A percentile compares a stretch with the other conserved stretches of the same genome.
Conservation (phyloP, 2,888 invertebrate genomes). For the Agrotis segetum region DNA sequence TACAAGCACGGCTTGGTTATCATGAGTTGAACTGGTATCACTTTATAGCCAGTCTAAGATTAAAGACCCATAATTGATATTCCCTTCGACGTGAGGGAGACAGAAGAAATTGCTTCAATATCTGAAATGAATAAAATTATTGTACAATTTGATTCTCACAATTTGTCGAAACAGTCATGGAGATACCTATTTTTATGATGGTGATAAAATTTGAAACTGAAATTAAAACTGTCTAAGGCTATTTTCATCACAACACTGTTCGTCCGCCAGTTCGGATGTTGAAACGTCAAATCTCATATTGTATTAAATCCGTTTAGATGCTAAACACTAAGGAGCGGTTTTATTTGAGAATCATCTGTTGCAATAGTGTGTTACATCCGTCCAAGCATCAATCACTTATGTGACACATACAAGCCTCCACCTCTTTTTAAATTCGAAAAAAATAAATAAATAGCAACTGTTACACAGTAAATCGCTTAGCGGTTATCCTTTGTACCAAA, state of each 20-base stretch:
- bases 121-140: conserved; percentile 20
- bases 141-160: conserved; percentile 27
- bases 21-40: conserved; percentile 19
- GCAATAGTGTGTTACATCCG: too few species aligned
- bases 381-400: too few species aligned
- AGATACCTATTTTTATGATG: too few species aligned
- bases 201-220: too few species aligned
- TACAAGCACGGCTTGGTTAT: conserved; percentile 19
- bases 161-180: too few species aligned
- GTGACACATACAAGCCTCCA: background rate
- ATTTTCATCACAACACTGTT: too few species aligned
- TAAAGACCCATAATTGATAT: conserved; percentile 42
- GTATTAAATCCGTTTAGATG: too few species aligned
- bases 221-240: too few species aligned
- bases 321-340: too few species aligned
- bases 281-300: too few species aligned
- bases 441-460: background rate
- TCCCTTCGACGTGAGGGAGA: conserved; percentile 7
- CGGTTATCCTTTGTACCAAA: conserved; percentile 40
- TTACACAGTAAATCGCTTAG: conserved; percentile 40
- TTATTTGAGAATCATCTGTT: too few species aligned
- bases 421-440: background rate
- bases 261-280: too few species aligned
- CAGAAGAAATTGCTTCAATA: conserved; percentile 14
- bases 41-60: conserved; percentile 30